Percentiles rank a stretch among this genome's conserved stretches.
phyloP scores from a whole-genome alignment of 53 echinoderm and acorn worm genomes.

The Holothuria scabra region DNA sequence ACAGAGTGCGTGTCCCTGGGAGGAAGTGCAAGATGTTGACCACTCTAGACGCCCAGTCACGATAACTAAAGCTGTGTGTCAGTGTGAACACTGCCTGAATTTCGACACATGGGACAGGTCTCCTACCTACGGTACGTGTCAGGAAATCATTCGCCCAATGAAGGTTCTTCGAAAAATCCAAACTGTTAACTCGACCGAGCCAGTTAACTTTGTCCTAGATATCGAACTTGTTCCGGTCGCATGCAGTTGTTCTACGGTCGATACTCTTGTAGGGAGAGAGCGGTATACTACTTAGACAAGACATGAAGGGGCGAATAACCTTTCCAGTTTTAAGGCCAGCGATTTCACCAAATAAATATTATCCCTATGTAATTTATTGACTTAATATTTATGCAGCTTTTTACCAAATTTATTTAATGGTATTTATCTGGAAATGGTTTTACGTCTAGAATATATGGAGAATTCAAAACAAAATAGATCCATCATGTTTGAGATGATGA shows the following conservation, averaged over 20 bases:
- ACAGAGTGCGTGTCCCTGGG: constrained; percentile 11
- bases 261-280: background rate
- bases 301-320: too few species aligned
- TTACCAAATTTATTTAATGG: too few species aligned
- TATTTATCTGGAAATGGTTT: too few species aligned
- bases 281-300: background rate
- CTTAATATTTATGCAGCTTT: too few species aligned
- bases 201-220: constrained; percentile 3
- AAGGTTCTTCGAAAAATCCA: constrained; percentile 21
- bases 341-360: too few species aligned
- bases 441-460: too few species aligned
- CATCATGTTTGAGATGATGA: too few species aligned
- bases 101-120: background rate
- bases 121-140: background rate
- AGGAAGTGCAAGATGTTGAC: background rate
- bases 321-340: too few species aligned
- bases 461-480: too few species aligned
- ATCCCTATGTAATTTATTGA: too few species aligned
- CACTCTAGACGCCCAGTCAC: background rate
- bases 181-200: background rate
- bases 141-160: constrained; percentile 15
- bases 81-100: constrained; percentile 15
- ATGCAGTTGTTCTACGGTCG: constrained; percentile 7
- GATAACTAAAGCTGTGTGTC: constrained; percentile 24
- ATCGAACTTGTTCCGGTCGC: constrained; percentile 20